Conservation (phyloP, 2,888 invertebrate genomes). For the Phyllotreta striolata region DNA sequence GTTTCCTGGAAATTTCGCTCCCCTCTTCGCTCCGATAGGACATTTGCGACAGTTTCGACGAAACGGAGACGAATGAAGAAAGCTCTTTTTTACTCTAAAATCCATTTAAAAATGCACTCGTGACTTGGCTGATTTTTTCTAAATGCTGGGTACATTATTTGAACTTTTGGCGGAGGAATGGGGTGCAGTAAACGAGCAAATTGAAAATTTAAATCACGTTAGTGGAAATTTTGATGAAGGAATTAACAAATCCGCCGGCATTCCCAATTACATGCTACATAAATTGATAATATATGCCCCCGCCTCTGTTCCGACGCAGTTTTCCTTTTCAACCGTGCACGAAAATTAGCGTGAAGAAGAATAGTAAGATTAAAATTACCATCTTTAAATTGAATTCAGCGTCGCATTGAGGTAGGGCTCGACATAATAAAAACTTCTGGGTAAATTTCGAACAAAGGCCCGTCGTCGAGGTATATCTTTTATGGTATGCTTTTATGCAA, state of each 20-base stretch:
- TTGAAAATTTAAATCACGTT: no score
- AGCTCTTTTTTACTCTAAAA: no score
- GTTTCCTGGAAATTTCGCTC: conserved; percentile 18
- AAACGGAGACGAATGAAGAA: neutral
- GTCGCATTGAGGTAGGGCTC: conserved; percentile 33
- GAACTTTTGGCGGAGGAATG: no score
- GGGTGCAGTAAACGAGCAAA: no score
- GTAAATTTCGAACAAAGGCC: conserved; percentile 35
- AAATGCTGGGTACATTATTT: no score
- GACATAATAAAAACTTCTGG: conserved; percentile 14
- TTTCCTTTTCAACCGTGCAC: conserved; percentile 29
- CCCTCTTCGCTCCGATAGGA: neutral
- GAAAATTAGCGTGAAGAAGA: conserved; percentile 38
- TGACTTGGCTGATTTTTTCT: no score
- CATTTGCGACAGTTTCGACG: neutral
- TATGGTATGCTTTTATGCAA: conserved; percentile 33
- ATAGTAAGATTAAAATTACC: conserved; percentile 38
- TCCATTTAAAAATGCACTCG: no score
- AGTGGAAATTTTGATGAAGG: no score
- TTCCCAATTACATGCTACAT: neutral
- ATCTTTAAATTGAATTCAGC: conserved; percentile 37
- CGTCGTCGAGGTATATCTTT: conserved; percentile 27
- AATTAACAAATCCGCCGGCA: no score
- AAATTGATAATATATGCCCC: neutral
- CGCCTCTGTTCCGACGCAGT: conserved; percentile 21